A percentile compares a stretch with the other conserved stretches of the same genome.
These are phyloP conservation scores for Dipodomys ordii DNA, from an alignment of 2,113 vertebrate species.

Conservation along the genomic window DNA sequence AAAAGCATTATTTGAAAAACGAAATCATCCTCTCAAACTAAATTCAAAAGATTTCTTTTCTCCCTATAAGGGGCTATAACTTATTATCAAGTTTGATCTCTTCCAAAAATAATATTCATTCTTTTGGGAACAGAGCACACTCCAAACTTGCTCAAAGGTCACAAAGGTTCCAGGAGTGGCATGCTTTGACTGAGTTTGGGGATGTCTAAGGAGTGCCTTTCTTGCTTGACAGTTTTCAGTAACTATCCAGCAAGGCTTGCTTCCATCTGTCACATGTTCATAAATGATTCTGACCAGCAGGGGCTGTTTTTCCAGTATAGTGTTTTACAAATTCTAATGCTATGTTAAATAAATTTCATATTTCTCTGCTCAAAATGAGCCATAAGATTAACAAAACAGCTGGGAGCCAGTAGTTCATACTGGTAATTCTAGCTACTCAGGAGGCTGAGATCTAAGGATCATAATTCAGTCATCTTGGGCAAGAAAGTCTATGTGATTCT, in stretches of 20 bases:
- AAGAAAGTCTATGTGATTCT: no score
- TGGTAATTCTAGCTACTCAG: no score
- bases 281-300: conserved; percentile 71
- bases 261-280: conserved; percentile 10
- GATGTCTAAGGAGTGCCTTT: conserved; percentile 49
- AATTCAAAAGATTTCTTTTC: not conserved
- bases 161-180: not conserved
- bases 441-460: no score
- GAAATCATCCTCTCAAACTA: not conserved
- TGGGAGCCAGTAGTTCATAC: no score
- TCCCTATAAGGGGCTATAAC: not conserved
- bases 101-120: not conserved
- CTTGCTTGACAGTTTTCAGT: conserved; percentile 55
- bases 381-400: no score
- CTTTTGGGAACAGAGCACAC: not conserved
- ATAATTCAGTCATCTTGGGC: no score
- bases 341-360: conserved; percentile 67
- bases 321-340: conserved; percentile 54
- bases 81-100: not conserved
- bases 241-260: conserved; percentile 68
- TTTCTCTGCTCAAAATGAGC: conserved; percentile 36
- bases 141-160: conserved; percentile 3
- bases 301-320: conserved; percentile 74
- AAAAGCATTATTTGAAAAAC: not conserved
- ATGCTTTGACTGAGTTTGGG: not conserved